Conservation (phyloP, 1,140 invertebrate genomes). For the Psix sp. region DNA sequence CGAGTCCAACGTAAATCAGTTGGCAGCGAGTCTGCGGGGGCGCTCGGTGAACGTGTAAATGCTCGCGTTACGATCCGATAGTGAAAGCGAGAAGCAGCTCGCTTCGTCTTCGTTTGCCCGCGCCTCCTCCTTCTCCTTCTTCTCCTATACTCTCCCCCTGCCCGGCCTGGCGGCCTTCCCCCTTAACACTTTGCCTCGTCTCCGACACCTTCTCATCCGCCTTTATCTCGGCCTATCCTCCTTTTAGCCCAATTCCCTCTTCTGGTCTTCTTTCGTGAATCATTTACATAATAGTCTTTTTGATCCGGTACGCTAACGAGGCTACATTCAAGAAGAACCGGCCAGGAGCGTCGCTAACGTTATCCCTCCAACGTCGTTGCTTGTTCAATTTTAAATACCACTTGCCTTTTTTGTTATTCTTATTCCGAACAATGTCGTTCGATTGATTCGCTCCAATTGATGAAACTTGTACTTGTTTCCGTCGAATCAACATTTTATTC, state of each 20-base stretch:
- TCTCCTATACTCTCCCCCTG: background rate
- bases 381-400: slow-evolving; percentile 19
- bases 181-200: slow-evolving; percentile 13
- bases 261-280: slow-evolving; percentile 66
- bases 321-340: slow-evolving; percentile 57
- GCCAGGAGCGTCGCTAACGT: slow-evolving; percentile 19
- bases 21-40: slow-evolving; percentile 59
- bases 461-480: slow-evolving; percentile 12
- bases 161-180: too few species aligned
- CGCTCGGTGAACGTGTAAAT: slow-evolving; percentile 67
- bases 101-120: slow-evolving; percentile 23
- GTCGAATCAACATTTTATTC: slow-evolving; percentile 1
- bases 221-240: slow-evolving; percentile 35
- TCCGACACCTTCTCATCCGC: slow-evolving; percentile 1
- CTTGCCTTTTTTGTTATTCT: slow-evolving; percentile 13
- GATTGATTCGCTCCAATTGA: slow-evolving; percentile 22
- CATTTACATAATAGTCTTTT: slow-evolving; percentile 70
- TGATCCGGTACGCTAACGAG: slow-evolving; percentile 65
- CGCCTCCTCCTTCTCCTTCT: slow-evolving; percentile 5
- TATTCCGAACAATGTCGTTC: slow-evolving; percentile 18
- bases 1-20: slow-evolving; percentile 66
- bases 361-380: slow-evolving; percentile 15
- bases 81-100: slow-evolving; percentile 59
- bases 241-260: slow-evolving; percentile 62
- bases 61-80: slow-evolving; percentile 70